Base-by-base conservation (phyloP, 2,888 invertebrate species). In the Apeira syringaria region DNA sequence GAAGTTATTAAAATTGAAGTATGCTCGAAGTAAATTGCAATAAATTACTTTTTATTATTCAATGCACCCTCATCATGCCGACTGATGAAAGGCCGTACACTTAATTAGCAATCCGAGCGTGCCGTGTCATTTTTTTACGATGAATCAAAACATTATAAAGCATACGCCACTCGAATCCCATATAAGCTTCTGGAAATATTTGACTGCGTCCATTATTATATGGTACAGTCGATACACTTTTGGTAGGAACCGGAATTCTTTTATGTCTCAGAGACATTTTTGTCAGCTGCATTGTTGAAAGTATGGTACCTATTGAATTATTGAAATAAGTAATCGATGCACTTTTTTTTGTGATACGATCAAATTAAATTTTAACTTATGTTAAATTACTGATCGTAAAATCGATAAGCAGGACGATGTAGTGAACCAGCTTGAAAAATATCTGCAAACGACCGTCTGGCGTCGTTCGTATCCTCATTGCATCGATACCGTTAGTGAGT, bases 141-240 rank as follows among this genome's bases (percentile, higher is more conserved):
- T 48, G 69, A 74, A 75, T 77, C 72, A 68, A 74, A 80, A 72
- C 65, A 59, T 75, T 70, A 68, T 78, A 75, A 76, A 74, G 68
- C 68, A 69, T 68, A 67, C 70, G 56, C 56, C 55, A 56, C 55
- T 62, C 65, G 68, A 68, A 74, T 77, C 68, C 56, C 61, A 70
- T 59, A 68, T 59, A 55, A 58, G 61, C 54, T 59, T 58, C 56
- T 55, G 55, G 56, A 59, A 65, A 61, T 56, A 35, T 36, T 46
- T 54, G 50, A 53, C 56, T 56, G 58, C 59, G 61, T 15, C 58
- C 66, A 63, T 64, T 68, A n/a, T n/a, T n/a, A n/a, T n/a, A 63
- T 56, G 45, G 55, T 55, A 57, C 53, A 61, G 56, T 61, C 58
- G 56, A 56, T 61, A 68, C 66, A 67, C 60, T 60, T 66, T 59